phyloP scores from a whole-genome alignment of 2,888 invertebrate species.

The Heliconius erato region DNA sequence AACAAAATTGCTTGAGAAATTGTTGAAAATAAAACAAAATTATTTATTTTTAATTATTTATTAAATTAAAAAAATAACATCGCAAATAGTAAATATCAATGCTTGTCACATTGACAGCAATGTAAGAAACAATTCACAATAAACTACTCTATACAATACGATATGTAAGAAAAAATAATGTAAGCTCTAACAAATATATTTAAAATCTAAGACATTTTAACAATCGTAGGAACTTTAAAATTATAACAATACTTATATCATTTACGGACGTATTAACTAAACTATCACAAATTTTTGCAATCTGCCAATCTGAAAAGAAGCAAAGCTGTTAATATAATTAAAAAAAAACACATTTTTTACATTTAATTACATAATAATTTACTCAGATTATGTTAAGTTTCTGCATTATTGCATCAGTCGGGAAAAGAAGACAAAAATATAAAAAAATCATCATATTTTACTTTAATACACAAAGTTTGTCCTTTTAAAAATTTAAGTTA shows the following conservation, averaged over 20 bases:
- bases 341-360: neutral
- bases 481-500: neutral
- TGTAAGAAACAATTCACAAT: neutral
- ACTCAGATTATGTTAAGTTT: slow-evolving; percentile 37
- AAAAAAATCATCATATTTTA: slow-evolving; percentile 65
- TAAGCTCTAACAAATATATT: slow-evolving; percentile 18
- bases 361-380: neutral
- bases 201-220: neutral
- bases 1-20: neutral
- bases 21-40: neutral
- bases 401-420: slow-evolving; percentile 78
- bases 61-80: slow-evolving; percentile 15
- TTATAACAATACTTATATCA: slow-evolving; percentile 14
- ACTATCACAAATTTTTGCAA: slow-evolving; percentile 6
- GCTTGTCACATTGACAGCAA: neutral
- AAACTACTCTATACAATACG: slow-evolving; percentile 12
- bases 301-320: slow-evolving; percentile 53
- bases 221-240: slow-evolving; percentile 12
- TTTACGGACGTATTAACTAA: neutral
- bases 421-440: slow-evolving; percentile 82
- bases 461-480: neutral
- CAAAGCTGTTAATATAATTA: slow-evolving; percentile 45
- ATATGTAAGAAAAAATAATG: neutral
- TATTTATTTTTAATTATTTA: neutral
- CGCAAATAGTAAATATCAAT: slow-evolving; percentile 1